Evolutionary conservation across 2,888 invertebrate species (phyloP).

Genomic region (Aspidapion aeneum): DNA sequence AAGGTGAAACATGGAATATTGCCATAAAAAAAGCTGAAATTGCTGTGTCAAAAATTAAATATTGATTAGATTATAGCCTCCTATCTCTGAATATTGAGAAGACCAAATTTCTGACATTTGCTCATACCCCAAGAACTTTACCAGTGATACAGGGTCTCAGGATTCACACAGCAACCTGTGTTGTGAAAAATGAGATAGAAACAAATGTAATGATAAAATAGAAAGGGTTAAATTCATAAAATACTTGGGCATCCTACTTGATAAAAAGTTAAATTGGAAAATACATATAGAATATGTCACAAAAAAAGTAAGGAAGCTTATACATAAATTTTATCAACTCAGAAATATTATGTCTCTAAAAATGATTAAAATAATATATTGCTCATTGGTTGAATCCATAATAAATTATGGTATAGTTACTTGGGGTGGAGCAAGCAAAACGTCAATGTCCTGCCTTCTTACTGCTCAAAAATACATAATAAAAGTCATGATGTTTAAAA

Average conservation of each 20-base stretch:
- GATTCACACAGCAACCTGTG: neutral
- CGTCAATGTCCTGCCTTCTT: neutral
- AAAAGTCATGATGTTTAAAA: neutral
- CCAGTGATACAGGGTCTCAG: neutral
- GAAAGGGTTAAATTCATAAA: neutral
- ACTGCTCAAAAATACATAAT: conserved; percentile 1
- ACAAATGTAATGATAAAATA: neutral
- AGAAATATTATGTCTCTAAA: too few relatives aligned
- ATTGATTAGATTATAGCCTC: conserved; percentile 6
- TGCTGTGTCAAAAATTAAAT: conserved; percentile 7
- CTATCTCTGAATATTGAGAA: conserved; percentile 6
- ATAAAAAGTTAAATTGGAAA: conserved; percentile 1
- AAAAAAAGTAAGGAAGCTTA: neutral
- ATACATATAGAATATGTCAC: neutral
- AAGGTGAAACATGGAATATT: conserved; percentile 1
- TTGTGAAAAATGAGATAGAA: neutral
- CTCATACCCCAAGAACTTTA: neutral
- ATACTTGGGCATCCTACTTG: neutral
- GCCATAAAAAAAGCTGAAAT: conserved; percentile 7
- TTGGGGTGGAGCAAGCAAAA: neutral
- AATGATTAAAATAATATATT: neutral
- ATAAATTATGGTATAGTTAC: neutral
- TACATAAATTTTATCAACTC: neutral
- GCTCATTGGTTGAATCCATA: neutral
- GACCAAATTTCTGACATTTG: neutral